Evolutionary conservation across 2,113 vertebrate species (phyloP), one percentile per base, ranked within the genome.

Genomic region (Ageneiosus marmoratus): DNA sequence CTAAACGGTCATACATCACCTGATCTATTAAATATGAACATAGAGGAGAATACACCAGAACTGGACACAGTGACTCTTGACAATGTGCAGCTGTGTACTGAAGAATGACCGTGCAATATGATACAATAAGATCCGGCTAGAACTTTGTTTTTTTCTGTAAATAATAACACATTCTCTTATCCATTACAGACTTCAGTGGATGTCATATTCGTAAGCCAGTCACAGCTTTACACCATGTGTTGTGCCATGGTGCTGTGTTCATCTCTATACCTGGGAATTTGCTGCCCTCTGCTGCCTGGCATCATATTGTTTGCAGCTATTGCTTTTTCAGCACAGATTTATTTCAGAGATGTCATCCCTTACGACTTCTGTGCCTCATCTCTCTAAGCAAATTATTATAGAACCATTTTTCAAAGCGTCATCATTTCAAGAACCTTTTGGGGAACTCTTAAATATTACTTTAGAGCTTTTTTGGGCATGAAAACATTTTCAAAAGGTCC

Each of bases 271-370:
- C 4, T 9, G 8, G 55, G 37, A 27, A 27, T 29, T 16, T 80
- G 51, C 81, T 53, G 50, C 81, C 77, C 77, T 86, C 81, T 86
- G 41, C 81, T 80, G 81, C 12, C 69, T 80, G 51, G 56, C 16
- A 12, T 46, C 24, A 29, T 6, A 6, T n/a, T 62, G n/a, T 62
- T 62, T 78, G 32, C 37, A 15, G 18, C 34, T 2, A 22, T 13
- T 44, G 9, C n/a, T n/a, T 44, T 44, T 44, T 70, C 37, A 70
- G 37, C 37, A 46, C 37, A 70, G 67, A 70, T 44, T 70, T 44
- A 44, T 12, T 24, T 70, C 13, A 44, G 4, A 4, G 24, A 48
- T n/a, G 41, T 13, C 12, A 15, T 48, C 44, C 11, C 1, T n/a
- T 72, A 69, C 9, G 34, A 12, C 34, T 12, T 15, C 20, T n/a